These are phyloP conservation scores for Julus scandinavius DNA, from an alignment of 2,888 invertebrate genomes.

Conservation along the genomic window DNA sequence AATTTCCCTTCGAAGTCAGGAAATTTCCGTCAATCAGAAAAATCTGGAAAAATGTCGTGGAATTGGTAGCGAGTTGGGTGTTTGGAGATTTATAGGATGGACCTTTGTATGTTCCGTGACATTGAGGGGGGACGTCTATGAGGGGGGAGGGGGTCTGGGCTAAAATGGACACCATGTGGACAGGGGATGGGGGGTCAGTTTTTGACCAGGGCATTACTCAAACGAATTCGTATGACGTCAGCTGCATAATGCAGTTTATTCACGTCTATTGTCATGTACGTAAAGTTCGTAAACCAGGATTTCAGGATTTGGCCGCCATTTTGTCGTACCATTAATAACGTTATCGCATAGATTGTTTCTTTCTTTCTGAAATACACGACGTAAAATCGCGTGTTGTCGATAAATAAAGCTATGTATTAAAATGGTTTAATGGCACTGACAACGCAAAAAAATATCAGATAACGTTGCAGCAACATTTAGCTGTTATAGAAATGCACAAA, in stretches of 20 bases:
- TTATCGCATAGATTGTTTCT: background rate
- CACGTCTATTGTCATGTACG: background rate
- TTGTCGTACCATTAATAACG: background rate
- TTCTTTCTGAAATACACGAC: background rate
- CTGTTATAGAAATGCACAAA: background rate
- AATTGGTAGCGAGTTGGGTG: too few species aligned
- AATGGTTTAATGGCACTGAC: constrained; percentile 34
- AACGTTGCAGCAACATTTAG: background rate
- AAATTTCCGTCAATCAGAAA: too few species aligned
- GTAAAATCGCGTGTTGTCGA: background rate
- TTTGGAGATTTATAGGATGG: too few species aligned
- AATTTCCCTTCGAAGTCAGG: too few species aligned
- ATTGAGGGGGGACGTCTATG: too few species aligned
- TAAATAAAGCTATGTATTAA: background rate
- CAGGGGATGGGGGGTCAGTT: too few species aligned
- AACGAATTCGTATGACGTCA: background rate
- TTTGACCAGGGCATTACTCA: too few species aligned
- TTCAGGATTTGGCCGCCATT: background rate
- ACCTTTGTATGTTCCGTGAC: too few species aligned
- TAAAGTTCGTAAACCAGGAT: background rate
- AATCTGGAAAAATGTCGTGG: too few species aligned
- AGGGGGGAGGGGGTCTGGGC: too few species aligned
- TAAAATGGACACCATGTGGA: too few species aligned
- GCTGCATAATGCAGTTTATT: background rate
- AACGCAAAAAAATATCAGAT: constrained; percentile 24